phyloP scores from a whole-genome alignment of 2,797 vertebrate genomes.

The Eleutherodactylus coqui region DNA sequence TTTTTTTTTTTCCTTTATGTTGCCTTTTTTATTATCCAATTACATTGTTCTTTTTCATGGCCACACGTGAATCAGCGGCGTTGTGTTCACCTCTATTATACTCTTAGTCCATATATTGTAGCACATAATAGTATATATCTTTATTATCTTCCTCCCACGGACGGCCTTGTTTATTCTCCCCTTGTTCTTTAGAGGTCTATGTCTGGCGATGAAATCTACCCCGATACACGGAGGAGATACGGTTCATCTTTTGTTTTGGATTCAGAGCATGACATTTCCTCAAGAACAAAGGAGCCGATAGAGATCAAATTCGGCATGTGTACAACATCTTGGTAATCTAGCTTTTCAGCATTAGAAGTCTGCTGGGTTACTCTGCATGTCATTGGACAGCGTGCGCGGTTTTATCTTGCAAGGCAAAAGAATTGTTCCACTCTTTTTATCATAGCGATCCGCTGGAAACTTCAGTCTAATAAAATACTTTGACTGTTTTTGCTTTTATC shows the following conservation, averaged over 20 bases:
- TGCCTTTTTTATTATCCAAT: background rate
- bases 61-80: too few species aligned
- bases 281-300: slow-evolving; percentile 58
- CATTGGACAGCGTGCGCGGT: slow-evolving; percentile 23
- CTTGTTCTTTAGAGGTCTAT: background rate
- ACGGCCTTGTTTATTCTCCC: background rate
- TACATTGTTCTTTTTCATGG: background rate
- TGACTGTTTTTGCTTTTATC: slow-evolving; percentile 29
- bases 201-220: slow-evolving; percentile 25
- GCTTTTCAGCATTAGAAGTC: slow-evolving; percentile 41
- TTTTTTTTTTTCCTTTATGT: background rate
- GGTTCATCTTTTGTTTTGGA: slow-evolving; percentile 55
- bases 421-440: slow-evolving; percentile 37
- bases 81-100: background rate
- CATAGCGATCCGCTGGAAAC: slow-evolving; percentile 15
- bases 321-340: slow-evolving; percentile 51
- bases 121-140: slow-evolving; percentile 1
- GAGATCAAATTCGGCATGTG: slow-evolving; percentile 55
- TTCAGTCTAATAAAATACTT: slow-evolving; percentile 21
- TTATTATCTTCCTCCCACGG: slow-evolving; percentile 14
- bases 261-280: slow-evolving; percentile 51
- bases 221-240: background rate
- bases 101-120: background rate
- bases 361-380: slow-evolving; percentile 45
- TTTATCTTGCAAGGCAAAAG: slow-evolving; percentile 35